Conservation (phyloP, 2,888 invertebrate species). For the Drosophila cognata region DNA sequence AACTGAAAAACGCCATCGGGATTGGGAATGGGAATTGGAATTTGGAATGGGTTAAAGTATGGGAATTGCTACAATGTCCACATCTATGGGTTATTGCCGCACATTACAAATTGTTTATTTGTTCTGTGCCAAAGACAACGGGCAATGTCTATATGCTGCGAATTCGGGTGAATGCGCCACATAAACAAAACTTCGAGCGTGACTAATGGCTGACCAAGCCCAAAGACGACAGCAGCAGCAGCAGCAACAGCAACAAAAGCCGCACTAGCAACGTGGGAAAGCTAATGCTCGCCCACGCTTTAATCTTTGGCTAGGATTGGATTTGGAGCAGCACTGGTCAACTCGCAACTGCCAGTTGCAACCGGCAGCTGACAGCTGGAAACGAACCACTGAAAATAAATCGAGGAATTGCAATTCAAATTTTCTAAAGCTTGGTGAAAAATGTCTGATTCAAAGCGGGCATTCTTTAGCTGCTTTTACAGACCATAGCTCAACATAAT, state of each 20-base stretch:
- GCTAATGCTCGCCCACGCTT: constrained; percentile 53
- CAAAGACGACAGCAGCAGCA: constrained; percentile 38
- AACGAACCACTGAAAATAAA: background rate
- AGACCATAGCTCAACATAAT: background rate
- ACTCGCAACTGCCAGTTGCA: background rate
- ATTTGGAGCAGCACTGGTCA: constrained; percentile 10
- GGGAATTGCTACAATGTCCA: constrained; percentile 19
- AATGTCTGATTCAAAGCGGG: background rate
- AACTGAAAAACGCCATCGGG: constrained; percentile 27
- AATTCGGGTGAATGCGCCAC: constrained; percentile 35
- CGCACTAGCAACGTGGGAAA: constrained; percentile 53
- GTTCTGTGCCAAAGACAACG: constrained; percentile 44
- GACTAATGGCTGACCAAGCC: constrained; percentile 68
- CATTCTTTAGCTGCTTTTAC: background rate
- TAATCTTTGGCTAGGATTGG: constrained; percentile 50
- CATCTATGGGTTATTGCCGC: constrained; percentile 35
- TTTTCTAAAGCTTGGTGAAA: background rate
- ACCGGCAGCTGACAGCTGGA: constrained; percentile 1
- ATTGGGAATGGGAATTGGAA: constrained; percentile 12
- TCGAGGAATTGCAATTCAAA: background rate
- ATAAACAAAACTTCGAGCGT: constrained; percentile 53
- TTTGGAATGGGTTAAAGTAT: constrained; percentile 7
- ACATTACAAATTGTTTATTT: constrained; percentile 53
- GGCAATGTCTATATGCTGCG: constrained; percentile 36
- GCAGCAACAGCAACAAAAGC: constrained; percentile 9